Conservation (phyloP, 1,140 invertebrate species). For the Calycopis cecrops region DNA sequence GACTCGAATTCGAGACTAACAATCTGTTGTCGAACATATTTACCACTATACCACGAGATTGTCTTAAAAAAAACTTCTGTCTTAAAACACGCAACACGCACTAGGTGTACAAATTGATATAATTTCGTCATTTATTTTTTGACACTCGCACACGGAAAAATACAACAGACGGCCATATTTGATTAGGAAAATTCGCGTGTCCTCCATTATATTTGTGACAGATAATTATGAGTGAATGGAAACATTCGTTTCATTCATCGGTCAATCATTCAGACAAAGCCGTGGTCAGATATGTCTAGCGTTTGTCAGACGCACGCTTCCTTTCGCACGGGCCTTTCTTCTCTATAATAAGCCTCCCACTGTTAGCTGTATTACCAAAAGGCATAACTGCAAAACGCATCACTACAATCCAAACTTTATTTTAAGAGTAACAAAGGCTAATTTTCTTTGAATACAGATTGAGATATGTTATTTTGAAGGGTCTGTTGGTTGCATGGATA, state of each 20-base stretch:
- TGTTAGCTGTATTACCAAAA: constrained; percentile 16
- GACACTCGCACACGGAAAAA: too few species aligned
- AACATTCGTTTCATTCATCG: constrained; percentile 31
- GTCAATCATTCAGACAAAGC: constrained; percentile 34
- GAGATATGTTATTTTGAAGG: neutral
- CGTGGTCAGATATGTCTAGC: constrained; percentile 23
- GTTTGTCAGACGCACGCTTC: constrained; percentile 32
- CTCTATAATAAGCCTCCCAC: constrained; percentile 35
- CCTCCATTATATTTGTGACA: constrained; percentile 17
- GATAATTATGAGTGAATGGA: constrained; percentile 20
- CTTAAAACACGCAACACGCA: too few species aligned
- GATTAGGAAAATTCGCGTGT: constrained; percentile 14
- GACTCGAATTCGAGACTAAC: too few species aligned
- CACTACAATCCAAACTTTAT: neutral
- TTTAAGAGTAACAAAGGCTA: neutral
- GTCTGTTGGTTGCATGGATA: constrained; percentile 9
- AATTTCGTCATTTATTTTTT: too few species aligned
- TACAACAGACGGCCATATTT: neutral
- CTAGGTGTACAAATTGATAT: too few species aligned
- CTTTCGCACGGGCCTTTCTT: constrained; percentile 26
- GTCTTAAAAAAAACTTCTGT: too few species aligned
- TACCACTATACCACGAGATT: too few species aligned
- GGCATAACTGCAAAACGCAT: neutral
- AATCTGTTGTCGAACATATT: too few species aligned
- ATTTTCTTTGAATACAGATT: neutral